A percentile compares a stretch with the other conserved stretches of the same genome.
These are phyloP conservation scores for Limnothrissa miodon DNA, from an alignment of 2,113 vertebrate species.

Conservation along the genomic window DNA sequence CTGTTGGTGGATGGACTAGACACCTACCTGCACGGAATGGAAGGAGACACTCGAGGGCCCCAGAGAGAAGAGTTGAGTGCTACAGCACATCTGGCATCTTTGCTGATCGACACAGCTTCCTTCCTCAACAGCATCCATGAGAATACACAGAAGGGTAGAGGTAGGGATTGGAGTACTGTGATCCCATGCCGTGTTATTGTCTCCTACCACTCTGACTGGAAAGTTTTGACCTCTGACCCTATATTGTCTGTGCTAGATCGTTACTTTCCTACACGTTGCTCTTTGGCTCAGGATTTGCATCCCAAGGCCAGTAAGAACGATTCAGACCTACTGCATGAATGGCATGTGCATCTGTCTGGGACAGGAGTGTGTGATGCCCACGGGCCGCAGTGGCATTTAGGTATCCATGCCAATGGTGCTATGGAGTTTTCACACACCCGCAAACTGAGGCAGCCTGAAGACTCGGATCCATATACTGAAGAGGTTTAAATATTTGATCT, in stretches of 20 bases:
- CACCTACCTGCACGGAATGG: conserved; percentile 47
- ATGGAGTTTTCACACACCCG: conserved; percentile 59
- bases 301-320: conserved; percentile 45
- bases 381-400: conserved; percentile 60
- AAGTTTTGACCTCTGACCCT: conserved; percentile 44
- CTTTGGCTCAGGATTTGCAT: conserved; percentile 51
- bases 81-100: conserved; percentile 60
- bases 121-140: conserved; percentile 60
- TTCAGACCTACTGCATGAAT: conserved; percentile 44
- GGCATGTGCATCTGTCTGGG: conserved; percentile 66
- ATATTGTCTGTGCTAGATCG: conserved; percentile 65
- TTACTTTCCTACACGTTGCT: conserved; percentile 67
- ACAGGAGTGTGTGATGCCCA: conserved; percentile 31
- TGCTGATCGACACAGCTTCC: conserved; percentile 66
- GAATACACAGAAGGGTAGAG: conserved; percentile 2
- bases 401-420: conserved; percentile 50
- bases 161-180: background rate
- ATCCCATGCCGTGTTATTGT: conserved; percentile 62
- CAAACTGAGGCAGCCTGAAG: background rate
- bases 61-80: conserved; percentile 46
- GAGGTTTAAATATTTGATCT: background rate
- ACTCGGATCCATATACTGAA: background rate
- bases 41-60: conserved; percentile 16
- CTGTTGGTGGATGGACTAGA: conserved; percentile 70
- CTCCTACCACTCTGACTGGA: conserved; percentile 54